Base-by-base conservation (phyloP, 1,140 invertebrate genomes). In the Ceratosolen fusciceps region DNA sequence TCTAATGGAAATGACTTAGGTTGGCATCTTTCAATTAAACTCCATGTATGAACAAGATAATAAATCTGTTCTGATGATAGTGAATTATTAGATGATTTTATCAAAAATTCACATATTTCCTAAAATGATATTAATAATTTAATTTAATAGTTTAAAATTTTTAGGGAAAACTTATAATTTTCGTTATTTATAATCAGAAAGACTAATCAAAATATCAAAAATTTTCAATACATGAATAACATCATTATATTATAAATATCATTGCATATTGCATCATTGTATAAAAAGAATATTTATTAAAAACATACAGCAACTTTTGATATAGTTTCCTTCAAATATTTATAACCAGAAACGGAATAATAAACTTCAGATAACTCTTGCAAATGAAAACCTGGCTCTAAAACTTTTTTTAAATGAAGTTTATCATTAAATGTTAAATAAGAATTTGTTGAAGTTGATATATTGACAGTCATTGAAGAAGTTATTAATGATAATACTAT, bases 291-390 rank as follows among this genome's bases (percentile, higher is more conserved):
- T 43, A 43, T 72, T 74, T 76, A 56, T 39, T 21, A 70, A 73
- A 72, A 67, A 86, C 85, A 87, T 85, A 93, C 92, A 84, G 91
- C 86, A 72, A 85, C 76, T 74, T 91, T 91, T 1, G 90, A 87
- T 71, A 93, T 87, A 65, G 90, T 65, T 81, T 90, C 88, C 43
- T 88, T 90, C 0, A 93, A 83, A 34, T 92, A 82, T 80, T 91
- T 91, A 37, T 91, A 91, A 31, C 93, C 93, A 37, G 91, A 80
- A 7, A 93, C 90, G 19, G 92, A 90, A 88, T 93, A 92, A 83
- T 93, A 90, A 7, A 91, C 84, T 52, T 89, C 83, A 1, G 90
- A 80, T 52, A 92, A 77, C 86, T 93, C 92, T 68, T 88, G 84
- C 9, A 91, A 88, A 68, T 90, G 87, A 70, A 92, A 89, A 60